Conservation (phyloP, 2,113 vertebrate genomes). For the Myrmophylax atrothorax region DNA sequence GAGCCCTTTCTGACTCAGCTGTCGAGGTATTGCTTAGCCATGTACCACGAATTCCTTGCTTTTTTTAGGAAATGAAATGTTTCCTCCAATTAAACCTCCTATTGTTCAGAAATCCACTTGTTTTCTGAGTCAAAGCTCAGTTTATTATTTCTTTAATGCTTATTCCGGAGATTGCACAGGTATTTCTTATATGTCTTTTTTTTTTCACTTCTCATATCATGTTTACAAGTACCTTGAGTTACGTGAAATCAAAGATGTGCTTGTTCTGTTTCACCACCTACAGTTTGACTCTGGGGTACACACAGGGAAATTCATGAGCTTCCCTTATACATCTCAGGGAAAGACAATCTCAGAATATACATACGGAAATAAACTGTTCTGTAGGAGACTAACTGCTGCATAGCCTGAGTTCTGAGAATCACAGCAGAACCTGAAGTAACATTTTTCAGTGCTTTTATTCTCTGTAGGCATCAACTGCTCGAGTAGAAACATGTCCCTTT, state of each 20-base stretch:
- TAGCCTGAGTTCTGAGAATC: not conserved
- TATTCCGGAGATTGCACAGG: not conserved
- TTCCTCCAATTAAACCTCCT: slow-evolving; percentile 15
- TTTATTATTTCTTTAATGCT: not conserved
- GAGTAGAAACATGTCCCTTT: not conserved
- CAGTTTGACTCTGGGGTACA: not conserved
- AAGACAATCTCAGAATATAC: not conserved
- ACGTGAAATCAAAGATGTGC: not conserved
- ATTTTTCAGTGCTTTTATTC: not conserved
- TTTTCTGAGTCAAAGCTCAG: not conserved
- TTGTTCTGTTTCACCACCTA: not conserved
- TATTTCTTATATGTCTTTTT: not conserved
- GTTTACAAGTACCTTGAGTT: not conserved
- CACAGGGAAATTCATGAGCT: not conserved
- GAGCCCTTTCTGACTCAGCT: slow-evolving; percentile 35
- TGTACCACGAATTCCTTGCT: not conserved
- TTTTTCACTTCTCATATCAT: not conserved
- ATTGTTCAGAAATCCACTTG: slow-evolving; percentile 12
- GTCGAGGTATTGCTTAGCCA: not conserved
- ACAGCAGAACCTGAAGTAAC: not conserved
- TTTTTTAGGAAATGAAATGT: slow-evolving; percentile 45
- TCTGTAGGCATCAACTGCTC: not conserved
- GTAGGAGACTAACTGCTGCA: not conserved
- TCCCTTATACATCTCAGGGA: not conserved
- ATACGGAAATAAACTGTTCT: not conserved